phyloP scores from a whole-genome alignment of 2,113 vertebrate species.

The Colinus virginianus region DNA sequence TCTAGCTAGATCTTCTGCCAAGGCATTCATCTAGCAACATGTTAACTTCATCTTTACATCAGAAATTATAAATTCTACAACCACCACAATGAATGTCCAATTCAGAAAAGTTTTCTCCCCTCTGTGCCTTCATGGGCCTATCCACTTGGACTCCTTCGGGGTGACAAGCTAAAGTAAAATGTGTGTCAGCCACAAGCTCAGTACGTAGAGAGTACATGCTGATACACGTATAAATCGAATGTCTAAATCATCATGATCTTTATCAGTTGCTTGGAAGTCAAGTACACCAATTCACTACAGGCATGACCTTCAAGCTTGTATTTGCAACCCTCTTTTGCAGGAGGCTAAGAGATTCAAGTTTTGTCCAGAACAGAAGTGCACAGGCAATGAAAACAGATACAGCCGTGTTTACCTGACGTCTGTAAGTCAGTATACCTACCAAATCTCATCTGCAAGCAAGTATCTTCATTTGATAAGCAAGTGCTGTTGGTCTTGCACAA shows the following conservation, averaged over 20 bases:
- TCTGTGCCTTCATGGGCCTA: background rate
- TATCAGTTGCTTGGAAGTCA: background rate
- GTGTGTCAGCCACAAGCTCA: background rate
- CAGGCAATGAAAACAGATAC: background rate
- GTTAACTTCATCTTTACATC: background rate
- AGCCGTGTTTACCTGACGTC: background rate
- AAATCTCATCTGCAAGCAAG: slow-evolving; percentile 66
- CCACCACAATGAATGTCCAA: background rate
- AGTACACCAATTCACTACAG: background rate
- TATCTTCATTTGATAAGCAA: slow-evolving; percentile 36
- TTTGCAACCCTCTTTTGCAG: background rate
- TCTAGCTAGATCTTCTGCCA: background rate
- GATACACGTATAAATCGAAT: background rate
- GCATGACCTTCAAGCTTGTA: background rate
- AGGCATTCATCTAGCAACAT: background rate
- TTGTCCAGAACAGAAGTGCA: background rate
- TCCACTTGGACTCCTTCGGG: background rate
- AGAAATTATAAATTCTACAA: background rate
- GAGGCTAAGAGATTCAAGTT: background rate
- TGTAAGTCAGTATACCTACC: slow-evolving; percentile 41
- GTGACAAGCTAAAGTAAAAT: background rate
- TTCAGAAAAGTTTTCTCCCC: background rate
- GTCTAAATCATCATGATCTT: background rate
- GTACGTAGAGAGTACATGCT: background rate
- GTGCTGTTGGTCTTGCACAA: slow-evolving; percentile 66